Evolutionary conservation across 92 coral and sea anemone species (phyloP).

Genomic region (Hydrozoanthus gracilis): DNA sequence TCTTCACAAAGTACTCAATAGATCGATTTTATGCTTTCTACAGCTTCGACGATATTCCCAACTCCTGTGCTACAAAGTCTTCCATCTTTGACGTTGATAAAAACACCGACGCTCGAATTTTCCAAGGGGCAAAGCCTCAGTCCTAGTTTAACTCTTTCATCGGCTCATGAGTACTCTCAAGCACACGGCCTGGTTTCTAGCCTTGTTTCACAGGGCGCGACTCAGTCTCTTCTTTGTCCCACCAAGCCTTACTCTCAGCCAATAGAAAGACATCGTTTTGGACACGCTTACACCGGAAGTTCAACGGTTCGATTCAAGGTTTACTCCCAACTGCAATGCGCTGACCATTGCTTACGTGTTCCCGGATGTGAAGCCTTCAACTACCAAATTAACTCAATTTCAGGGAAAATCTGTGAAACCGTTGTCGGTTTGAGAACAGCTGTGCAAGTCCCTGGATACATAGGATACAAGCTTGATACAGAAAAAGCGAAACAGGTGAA

Average conservation of each 20-base stretch:
- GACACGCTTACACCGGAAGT: neutral
- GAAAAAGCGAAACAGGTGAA: neutral
- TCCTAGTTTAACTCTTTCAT: too few relatives aligned
- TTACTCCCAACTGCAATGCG: neutral
- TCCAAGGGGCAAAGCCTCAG: too few relatives aligned
- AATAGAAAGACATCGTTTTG: neutral
- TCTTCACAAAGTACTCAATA: neutral
- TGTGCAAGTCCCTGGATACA: neutral
- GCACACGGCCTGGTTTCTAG: neutral
- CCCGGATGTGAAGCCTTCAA: slow-evolving; percentile 11
- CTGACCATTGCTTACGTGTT: neutral
- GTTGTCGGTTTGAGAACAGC: neutral
- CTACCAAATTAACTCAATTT: neutral
- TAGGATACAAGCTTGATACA: neutral
- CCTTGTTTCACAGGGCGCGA: neutral
- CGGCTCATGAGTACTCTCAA: neutral
- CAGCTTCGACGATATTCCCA: neutral
- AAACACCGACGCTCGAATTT: neutral
- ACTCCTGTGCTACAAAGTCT: neutral
- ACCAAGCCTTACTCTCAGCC: neutral
- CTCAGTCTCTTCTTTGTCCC: neutral
- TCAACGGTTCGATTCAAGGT: neutral
- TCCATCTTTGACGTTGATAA: neutral
- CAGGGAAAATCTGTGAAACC: neutral
- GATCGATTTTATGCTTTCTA: neutral